phyloP scores from a whole-genome alignment of 2,888 invertebrate genomes.

The Chirona hameri region DNA sequence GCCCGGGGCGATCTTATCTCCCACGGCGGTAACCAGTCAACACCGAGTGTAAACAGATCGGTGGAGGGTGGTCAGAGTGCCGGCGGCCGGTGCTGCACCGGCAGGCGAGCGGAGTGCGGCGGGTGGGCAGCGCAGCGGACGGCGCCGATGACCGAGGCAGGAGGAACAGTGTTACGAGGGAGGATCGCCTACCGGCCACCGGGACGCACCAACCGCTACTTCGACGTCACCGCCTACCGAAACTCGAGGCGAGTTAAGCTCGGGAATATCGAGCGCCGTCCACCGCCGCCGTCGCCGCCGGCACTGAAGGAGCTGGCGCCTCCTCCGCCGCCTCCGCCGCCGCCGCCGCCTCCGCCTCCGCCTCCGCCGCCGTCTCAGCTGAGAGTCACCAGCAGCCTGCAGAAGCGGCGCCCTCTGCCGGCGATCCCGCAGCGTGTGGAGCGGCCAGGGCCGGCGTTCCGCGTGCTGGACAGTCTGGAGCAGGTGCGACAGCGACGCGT shows the following conservation, averaged over 20 bases:
- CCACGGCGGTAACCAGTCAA: neutral
- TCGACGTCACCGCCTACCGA: neutral
- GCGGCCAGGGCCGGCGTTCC: neutral
- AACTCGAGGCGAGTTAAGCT: neutral
- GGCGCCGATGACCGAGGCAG: conserved; percentile 31
- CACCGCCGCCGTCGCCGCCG: neutral
- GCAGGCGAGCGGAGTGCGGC: neutral
- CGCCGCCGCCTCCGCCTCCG: neutral
- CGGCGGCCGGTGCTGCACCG: neutral
- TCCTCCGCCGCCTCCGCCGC: neutral
- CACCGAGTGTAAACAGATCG: neutral
- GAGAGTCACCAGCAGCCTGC: neutral
- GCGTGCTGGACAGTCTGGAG: neutral
- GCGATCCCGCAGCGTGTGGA: neutral
- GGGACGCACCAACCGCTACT: neutral
- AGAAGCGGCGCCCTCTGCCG: neutral
- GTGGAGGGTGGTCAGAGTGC: neutral
- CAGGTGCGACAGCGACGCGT: neutral
- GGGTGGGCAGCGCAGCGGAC: neutral
- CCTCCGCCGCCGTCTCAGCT: neutral
- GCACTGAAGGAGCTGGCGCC: neutral
- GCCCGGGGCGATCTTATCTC: neutral
- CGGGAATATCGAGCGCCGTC: neutral
- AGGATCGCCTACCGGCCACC: neutral
- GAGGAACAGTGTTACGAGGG: neutral